Base-by-base conservation (phyloP, 2,113 vertebrate genomes). In the Empidonax traillii region DNA sequence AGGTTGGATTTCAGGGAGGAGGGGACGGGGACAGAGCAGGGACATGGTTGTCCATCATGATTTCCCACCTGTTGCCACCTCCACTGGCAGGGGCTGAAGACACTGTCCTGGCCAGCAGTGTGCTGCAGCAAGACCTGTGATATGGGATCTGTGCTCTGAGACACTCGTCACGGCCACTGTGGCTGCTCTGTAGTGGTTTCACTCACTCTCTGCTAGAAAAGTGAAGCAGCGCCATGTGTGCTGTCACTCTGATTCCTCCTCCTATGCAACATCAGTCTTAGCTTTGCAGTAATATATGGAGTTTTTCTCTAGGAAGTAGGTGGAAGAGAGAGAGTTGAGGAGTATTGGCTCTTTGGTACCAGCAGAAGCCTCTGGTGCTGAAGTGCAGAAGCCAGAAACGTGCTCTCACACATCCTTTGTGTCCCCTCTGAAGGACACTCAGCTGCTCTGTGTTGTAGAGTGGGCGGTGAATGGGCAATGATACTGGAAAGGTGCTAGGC, bases 1-100 rank as follows among this genome's bases (percentile, higher is more conserved):
- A 82, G 89, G 87, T 89, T 92, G 86, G 74, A 91, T 97, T 97
- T 93, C 90, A 91, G 86, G 66, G 67, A 87, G 20, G 63, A 80
- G 46, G 62, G 63, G 65, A 91, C 1, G 2, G 95, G 75, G 68
- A 65, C 76, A 69, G 65, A 75, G 74, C 4, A 6, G 84, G 76
- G 69, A 87, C 31, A 9, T 2, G 39, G 52, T 81, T 73, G 46
- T 85, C 87, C 75, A 23, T 85, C 56, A 22, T 17, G 47, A 79
- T 81, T 96, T 93, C 68, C 68, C 93, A 19, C 23, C 25, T 7
- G 22, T 82, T 6, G 6, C 59, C 68, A 53, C 65, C 67, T 93
- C 33, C 0, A 4, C 55, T 37, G 37, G 44, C 73, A 31, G 46
- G 39, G 43, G 53, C 77, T 68, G 72, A 43, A 52, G 58, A 43